These are phyloP conservation scores for Laothoe populi DNA, from an alignment of 2,888 invertebrate genomes.

Conservation along the genomic window DNA sequence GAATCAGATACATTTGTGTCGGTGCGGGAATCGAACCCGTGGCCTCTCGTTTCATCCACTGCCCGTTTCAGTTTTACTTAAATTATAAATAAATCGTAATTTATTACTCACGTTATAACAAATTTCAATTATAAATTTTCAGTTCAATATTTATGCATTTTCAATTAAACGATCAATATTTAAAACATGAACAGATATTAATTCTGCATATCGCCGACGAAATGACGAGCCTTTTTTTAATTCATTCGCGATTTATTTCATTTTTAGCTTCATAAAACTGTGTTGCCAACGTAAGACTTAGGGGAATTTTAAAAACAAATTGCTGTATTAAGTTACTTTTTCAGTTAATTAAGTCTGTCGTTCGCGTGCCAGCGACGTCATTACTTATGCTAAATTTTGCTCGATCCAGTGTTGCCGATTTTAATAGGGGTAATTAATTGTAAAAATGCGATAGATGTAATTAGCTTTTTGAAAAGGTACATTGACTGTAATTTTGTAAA, in stretches of 20 bases:
- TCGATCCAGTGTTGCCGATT: constrained; percentile 6
- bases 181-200: no score
- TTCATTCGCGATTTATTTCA: neutral
- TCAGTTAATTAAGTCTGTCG: constrained; percentile 1
- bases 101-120: no score
- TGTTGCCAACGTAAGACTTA: neutral
- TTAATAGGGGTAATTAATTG: constrained; percentile 19
- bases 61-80: no score
- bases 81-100: no score
- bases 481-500: neutral
- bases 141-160: no score
- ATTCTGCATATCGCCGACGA: no score
- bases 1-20: no score
- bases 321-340: neutral
- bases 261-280: neutral
- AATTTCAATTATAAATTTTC: no score
- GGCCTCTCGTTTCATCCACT: no score
- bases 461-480: neutral
- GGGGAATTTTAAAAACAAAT: constrained; percentile 11
- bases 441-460: neutral
- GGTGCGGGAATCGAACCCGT: no score
- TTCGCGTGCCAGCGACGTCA: constrained; percentile 1
- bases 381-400: constrained; percentile 4
- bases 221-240: no score
- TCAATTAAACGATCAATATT: no score